These are phyloP conservation scores for Sparidentex hasta DNA, from an alignment of 2,797 vertebrate species.

Conservation along the genomic window DNA sequence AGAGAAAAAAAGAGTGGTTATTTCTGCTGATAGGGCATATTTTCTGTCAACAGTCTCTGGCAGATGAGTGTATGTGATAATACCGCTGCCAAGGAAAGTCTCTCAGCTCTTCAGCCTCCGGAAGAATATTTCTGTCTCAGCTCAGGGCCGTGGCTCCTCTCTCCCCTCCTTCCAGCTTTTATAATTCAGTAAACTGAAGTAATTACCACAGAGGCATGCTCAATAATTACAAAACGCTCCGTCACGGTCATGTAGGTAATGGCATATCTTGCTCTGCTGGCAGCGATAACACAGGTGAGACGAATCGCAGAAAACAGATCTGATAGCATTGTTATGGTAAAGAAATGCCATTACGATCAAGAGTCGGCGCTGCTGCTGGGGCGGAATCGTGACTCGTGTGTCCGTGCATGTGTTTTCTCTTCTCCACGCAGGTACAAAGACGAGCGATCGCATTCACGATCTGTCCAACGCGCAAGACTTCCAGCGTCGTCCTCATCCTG, in stretches of 20 bases:
- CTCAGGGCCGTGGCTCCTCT: slow-evolving; percentile 48
- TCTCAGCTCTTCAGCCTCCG: slow-evolving; percentile 74
- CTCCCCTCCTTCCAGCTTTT: slow-evolving; percentile 56
- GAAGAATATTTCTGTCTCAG: slow-evolving; percentile 71
- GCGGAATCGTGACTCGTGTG: slow-evolving; percentile 20
- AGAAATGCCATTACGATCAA: slow-evolving; percentile 73
- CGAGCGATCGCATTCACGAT: slow-evolving; percentile 1
- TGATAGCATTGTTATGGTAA: slow-evolving; percentile 79
- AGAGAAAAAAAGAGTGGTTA: slow-evolving; percentile 53
- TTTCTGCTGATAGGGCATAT: slow-evolving; percentile 86
- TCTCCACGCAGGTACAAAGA: slow-evolving; percentile 48
- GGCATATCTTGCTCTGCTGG: slow-evolving; percentile 76
- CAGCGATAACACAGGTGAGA: slow-evolving; percentile 86
- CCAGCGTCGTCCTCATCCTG: slow-evolving; percentile 13
- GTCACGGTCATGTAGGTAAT: slow-evolving; percentile 83
- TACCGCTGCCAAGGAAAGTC: slow-evolving; percentile 76
- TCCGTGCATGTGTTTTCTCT: slow-evolving; percentile 18
- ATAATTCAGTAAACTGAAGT: slow-evolving; percentile 83
- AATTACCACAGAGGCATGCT: slow-evolving; percentile 85
- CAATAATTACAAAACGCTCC: slow-evolving; percentile 84
- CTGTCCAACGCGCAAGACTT: slow-evolving; percentile 4
- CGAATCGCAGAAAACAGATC: slow-evolving; percentile 84
- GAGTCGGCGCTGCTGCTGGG: slow-evolving; percentile 27
- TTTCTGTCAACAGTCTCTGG: slow-evolving; percentile 84
- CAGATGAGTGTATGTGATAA: slow-evolving; percentile 83